Evolutionary conservation across 2,113 vertebrate species (phyloP).

Genomic region (Calidris pygmaea): DNA sequence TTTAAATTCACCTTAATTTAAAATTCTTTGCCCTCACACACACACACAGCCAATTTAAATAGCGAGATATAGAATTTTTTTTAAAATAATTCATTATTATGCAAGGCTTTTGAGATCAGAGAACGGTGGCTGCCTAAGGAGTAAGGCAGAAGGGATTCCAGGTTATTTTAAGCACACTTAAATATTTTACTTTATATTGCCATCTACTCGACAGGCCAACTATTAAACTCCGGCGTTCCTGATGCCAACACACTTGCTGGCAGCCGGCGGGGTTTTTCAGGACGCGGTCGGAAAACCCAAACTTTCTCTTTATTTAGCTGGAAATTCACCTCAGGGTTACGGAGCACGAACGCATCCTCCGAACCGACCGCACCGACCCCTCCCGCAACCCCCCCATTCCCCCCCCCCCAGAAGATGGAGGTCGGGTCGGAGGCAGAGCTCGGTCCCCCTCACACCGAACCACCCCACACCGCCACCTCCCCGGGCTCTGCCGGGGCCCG

Average conservation of each 20-base stretch:
- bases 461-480: too few species aligned
- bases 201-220: neutral
- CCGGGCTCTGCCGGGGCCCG: too few species aligned
- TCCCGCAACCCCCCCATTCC: neutral
- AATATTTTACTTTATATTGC: neutral
- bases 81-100: neutral
- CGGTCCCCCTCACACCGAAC: neutral
- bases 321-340: neutral
- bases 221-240: neutral
- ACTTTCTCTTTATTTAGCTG: neutral
- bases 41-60: neutral
- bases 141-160: neutral
- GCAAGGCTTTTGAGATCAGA: neutral
- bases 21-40: neutral
- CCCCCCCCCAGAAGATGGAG: neutral
- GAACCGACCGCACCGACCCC: neutral
- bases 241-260: rapidly evolving
- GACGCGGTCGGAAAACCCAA: rapidly evolving
- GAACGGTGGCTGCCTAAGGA: neutral
- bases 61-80: neutral
- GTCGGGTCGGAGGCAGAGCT: neutral
- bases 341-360: rapidly evolving
- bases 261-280: neutral
- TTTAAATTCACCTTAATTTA: neutral
- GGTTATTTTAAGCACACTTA: neutral